Base-by-base conservation (phyloP, 2,797 vertebrate species). In the Sphenopsis melanotis region DNA sequence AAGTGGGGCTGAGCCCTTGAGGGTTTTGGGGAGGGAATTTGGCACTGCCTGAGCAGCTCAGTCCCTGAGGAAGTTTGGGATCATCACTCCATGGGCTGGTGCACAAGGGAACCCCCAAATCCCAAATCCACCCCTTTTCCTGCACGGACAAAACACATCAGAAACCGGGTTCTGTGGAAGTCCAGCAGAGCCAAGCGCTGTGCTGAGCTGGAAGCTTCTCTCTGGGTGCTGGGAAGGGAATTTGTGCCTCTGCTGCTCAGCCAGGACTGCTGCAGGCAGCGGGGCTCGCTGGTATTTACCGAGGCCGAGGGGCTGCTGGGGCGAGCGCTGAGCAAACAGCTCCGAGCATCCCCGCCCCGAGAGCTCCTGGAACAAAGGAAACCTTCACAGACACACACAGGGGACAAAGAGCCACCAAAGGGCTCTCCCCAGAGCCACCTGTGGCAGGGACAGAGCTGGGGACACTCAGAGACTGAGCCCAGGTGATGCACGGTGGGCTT, bases 301-400 rank as follows among this genome's bases (percentile, higher is more conserved):
- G 53, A 95, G 93, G 81, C 91, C 61, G 26, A 32, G 19, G 94
- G 93, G 94, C 95, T 95, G 94, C 95, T 93, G 94, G 91, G 94
- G 89, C 81, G 55, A 72, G 42, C 18, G 19, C 89, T 96, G 91
- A 74, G 94, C 93, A 93, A 96, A 91, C 91, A 94, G 75, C 63
- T 50, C 60, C 4, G 12, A 92, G 85, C 44, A 88, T 87, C 85
- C 83, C 74, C 12, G 59, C 41, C 17, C 1, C 6, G 79, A 32
- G 71, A n/a, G 82, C 70, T 89, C 10, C 21, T 3, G 85, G 68
- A 95, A 94, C 94, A 94, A 94, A 94, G 89, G 69, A 86, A 94
- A 93, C 76, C 82, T 71, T 41, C 2, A 2, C 41, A 36, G 53
- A 30, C 22, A 13, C 41, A 12, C 41, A 30, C 56, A 56, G 55